phyloP scores from a whole-genome alignment of 1,140 invertebrate species.

The Lepidurus packardi region DNA sequence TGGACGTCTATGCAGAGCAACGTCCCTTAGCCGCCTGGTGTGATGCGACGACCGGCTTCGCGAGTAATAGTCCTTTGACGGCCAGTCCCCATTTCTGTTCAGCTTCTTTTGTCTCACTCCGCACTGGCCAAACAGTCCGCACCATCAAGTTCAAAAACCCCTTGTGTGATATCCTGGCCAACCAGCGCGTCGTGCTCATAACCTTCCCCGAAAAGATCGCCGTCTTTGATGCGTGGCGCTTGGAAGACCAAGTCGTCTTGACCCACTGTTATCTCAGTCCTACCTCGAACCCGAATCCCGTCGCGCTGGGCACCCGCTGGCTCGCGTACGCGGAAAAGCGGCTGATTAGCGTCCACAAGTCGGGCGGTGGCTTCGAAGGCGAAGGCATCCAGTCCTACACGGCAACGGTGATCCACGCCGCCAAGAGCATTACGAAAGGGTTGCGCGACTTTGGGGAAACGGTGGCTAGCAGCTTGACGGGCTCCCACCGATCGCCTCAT shows the following conservation, averaged over 20 bases:
- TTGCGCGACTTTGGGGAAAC: constrained; percentile 85
- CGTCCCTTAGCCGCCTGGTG: constrained; percentile 81
- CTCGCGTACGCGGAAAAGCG: constrained; percentile 76
- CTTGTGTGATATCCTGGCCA: constrained; percentile 78
- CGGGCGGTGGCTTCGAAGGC: constrained; percentile 69
- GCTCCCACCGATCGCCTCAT: constrained; percentile 46
- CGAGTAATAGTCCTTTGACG: constrained; percentile 45
- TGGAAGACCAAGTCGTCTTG: constrained; percentile 78
- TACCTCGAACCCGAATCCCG: constrained; percentile 77
- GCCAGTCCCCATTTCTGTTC: constrained; percentile 76
- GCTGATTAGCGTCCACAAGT: constrained; percentile 70
- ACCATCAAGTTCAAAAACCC: constrained; percentile 88
- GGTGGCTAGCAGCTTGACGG: constrained; percentile 81
- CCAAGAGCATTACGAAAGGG: constrained; percentile 81
- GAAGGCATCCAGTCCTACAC: constrained; percentile 81
- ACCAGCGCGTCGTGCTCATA: constrained; percentile 72
- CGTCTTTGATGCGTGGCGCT: constrained; percentile 79
- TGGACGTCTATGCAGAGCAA: constrained; percentile 62
- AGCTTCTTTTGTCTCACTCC: constrained; percentile 82
- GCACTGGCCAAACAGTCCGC: constrained; percentile 81
- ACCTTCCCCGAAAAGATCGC: constrained; percentile 84
- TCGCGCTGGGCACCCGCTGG: constrained; percentile 69
- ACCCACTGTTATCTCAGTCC: constrained; percentile 85
- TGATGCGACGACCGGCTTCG: constrained; percentile 55
- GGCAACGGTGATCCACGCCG: constrained; percentile 88